Conservation (phyloP, 2,797 vertebrate genomes). For the Pagetopsis macropterus region DNA sequence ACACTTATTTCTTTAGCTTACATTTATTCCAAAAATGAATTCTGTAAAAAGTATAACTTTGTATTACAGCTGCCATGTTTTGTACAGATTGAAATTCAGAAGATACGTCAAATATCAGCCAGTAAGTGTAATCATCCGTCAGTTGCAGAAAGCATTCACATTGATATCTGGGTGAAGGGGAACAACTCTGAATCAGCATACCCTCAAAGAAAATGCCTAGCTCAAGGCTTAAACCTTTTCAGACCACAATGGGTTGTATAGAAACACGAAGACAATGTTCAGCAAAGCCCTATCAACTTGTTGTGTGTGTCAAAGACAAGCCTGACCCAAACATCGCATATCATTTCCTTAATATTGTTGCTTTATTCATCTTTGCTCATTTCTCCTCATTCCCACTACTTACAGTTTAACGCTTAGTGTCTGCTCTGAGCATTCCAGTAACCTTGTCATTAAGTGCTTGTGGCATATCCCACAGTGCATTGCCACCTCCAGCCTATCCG, state of each 20-base stretch:
- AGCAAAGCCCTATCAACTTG: neutral
- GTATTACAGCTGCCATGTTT: neutral
- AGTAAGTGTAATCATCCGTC: neutral
- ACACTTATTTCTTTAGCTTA: neutral
- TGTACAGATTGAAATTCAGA: constrained; percentile 3
- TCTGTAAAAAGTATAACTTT: neutral
- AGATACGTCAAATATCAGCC: neutral
- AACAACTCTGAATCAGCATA: neutral
- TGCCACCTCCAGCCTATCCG: constrained; percentile 36
- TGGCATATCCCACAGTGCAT: constrained; percentile 32
- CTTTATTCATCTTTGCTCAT: neutral
- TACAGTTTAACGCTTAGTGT: constrained; percentile 22
- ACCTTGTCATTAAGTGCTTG: constrained; percentile 50
- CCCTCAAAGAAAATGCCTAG: neutral
- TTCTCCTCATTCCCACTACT: neutral
- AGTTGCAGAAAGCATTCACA: neutral
- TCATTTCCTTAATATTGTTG: neutral
- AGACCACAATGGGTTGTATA: neutral
- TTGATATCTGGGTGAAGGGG: neutral
- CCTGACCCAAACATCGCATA: neutral
- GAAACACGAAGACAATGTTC: neutral
- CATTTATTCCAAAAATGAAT: neutral
- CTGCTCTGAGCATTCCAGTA: constrained; percentile 35
- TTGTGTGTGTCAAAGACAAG: neutral
- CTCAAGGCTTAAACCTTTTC: neutral